Conservation (phyloP, 2,888 invertebrate species). For the Mythimna impura region DNA sequence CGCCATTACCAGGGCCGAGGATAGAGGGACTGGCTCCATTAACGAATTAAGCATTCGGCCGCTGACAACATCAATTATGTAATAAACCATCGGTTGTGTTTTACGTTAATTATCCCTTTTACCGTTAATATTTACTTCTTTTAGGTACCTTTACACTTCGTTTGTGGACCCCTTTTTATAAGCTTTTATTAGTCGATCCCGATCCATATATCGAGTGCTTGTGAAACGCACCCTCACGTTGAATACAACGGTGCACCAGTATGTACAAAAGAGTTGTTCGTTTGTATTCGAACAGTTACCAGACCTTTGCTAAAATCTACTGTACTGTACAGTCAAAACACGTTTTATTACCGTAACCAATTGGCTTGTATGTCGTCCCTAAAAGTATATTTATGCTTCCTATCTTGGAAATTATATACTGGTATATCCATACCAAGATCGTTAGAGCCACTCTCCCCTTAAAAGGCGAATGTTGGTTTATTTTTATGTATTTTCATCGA, state of each 20-base stretch:
- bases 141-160: slow-evolving; percentile 35
- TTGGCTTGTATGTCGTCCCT: slow-evolving; percentile 28
- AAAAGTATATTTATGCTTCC: slow-evolving; percentile 43
- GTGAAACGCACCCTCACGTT: slow-evolving; percentile 23
- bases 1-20: slow-evolving; percentile 66
- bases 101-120: slow-evolving; percentile 68
- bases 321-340: slow-evolving; percentile 34
- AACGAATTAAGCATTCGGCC: slow-evolving; percentile 70
- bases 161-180: slow-evolving; percentile 19
- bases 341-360: slow-evolving; percentile 24
- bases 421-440: slow-evolving; percentile 19
- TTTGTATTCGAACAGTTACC: slow-evolving; percentile 20
- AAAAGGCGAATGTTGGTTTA: slow-evolving; percentile 52
- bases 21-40: slow-evolving; percentile 68
- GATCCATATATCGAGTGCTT: slow-evolving; percentile 22
- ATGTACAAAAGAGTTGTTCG: slow-evolving; percentile 10
- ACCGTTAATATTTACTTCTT: slow-evolving; percentile 66
- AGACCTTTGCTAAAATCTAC: slow-evolving; percentile 31
- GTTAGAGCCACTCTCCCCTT: slow-evolving; percentile 52
- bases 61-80: slow-evolving; percentile 68
- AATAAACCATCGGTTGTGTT: slow-evolving; percentile 68
- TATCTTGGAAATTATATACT: slow-evolving; percentile 29
- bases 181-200: slow-evolving; percentile 14
- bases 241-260: slow-evolving; percentile 14
- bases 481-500: slow-evolving; percentile 45